A percentile compares a stretch with the other conserved stretches of the same genome.
phyloP scores from a whole-genome alignment of 2,888 invertebrate genomes.

The Dryobotodes eremita region DNA sequence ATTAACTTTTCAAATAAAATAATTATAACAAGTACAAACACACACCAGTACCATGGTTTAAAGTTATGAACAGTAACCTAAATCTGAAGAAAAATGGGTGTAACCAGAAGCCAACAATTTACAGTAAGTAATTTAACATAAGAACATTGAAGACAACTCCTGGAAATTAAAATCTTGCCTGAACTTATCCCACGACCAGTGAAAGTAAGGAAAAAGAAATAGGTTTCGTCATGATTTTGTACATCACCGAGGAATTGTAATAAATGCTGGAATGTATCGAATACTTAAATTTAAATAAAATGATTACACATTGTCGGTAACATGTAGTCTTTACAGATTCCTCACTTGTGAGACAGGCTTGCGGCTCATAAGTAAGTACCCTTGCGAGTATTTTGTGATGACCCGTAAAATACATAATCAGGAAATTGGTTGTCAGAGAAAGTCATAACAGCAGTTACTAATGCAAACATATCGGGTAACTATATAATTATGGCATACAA shows the following conservation, averaged over 20 bases:
- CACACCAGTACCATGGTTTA: neutral
- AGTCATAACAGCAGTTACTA: conserved; percentile 4
- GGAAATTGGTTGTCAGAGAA: neutral
- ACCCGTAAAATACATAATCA: conserved; percentile 23
- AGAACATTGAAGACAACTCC: neutral
- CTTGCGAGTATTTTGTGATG: conserved; percentile 8
- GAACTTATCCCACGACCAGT: neutral
- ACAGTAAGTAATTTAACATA: neutral
- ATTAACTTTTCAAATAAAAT: neutral
- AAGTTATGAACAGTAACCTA: neutral
- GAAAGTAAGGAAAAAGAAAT: neutral
- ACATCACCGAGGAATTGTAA: neutral
- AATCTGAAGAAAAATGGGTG: neutral
- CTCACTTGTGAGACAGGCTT: neutral
- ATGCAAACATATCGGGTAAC: conserved; percentile 42
- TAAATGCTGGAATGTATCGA: conserved; percentile 35
- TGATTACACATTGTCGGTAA: conserved; percentile 12
- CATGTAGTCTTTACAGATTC: conserved; percentile 7
- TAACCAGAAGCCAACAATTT: neutral
- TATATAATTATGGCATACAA: conserved; percentile 49
- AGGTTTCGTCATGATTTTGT: neutral
- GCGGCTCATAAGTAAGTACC: neutral
- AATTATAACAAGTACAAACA: too few relatives aligned
- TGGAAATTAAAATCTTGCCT: neutral
- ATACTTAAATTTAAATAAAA: conserved; percentile 4